phyloP scores from a whole-genome alignment of 2,113 vertebrate genomes.

The Neodontobutis hainanensis region DNA sequence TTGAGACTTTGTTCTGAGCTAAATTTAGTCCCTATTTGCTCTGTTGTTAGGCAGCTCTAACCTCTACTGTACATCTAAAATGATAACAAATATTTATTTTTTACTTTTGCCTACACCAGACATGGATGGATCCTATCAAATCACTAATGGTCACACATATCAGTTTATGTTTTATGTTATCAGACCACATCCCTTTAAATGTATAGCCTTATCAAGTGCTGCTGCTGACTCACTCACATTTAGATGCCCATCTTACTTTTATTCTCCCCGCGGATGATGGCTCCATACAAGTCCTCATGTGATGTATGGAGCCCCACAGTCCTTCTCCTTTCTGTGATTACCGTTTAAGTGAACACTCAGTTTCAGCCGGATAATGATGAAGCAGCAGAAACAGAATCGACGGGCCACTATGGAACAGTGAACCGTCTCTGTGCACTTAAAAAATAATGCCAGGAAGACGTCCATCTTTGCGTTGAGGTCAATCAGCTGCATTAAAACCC shows the following conservation, averaged over 20 bases:
- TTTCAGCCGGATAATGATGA: conserved; percentile 59
- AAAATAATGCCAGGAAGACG: conserved; percentile 24
- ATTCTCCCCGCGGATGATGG: conserved; percentile 42
- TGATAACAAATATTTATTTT: conserved; percentile 59
- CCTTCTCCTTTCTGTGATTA: conserved; percentile 61
- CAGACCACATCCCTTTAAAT: conserved; percentile 23
- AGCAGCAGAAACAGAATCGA: conserved; percentile 57
- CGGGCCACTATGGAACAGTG: conserved; percentile 31
- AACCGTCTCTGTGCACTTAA: conserved; percentile 33
- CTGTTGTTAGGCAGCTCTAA: conserved; percentile 28
- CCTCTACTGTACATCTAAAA: conserved; percentile 47
- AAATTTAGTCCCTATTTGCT: conserved; percentile 43
- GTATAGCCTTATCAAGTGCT: conserved; percentile 44
- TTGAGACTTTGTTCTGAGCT: conserved; percentile 17
- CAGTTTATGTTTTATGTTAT: conserved; percentile 28
- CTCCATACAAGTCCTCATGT: conserved; percentile 56
- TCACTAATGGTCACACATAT: conserved; percentile 28
- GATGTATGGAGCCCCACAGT: conserved; percentile 58
- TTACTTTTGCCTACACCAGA: conserved; percentile 22
- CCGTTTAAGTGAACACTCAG: conserved; percentile 64
- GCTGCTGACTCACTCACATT: conserved; percentile 55
- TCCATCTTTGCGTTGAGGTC: not conserved
- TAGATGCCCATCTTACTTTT: conserved; percentile 50
- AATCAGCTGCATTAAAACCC: not conserved
- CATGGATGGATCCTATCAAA: conserved; percentile 46